Conservation (phyloP, 2,888 invertebrate genomes). For the Stictocephala bisonia region DNA sequence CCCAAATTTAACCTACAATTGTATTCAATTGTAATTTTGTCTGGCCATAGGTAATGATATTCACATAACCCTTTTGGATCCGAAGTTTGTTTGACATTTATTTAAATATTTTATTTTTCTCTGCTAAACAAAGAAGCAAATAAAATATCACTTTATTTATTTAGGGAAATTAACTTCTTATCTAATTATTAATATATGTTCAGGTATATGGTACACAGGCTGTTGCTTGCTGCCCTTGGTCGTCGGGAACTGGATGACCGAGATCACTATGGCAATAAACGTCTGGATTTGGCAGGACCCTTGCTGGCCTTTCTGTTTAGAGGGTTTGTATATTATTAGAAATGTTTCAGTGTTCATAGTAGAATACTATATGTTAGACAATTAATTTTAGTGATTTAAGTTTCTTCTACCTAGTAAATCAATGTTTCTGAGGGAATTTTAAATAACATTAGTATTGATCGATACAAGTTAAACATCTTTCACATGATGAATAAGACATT, state of each 20-base stretch:
- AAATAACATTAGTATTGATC: not conserved
- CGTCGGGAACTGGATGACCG: conserved; percentile 98
- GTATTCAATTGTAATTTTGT: too few species aligned
- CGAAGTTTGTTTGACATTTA: too few species aligned
- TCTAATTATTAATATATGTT: conserved; percentile 39
- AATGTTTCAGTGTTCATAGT: too few species aligned
- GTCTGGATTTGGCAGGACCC: conserved; percentile 97
- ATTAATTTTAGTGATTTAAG: too few species aligned
- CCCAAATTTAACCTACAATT: too few species aligned
- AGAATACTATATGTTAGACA: too few species aligned
- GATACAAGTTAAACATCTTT: not conserved
- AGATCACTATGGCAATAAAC: conserved; percentile 99
- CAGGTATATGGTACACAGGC: conserved; percentile 96
- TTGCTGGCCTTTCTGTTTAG: conserved; percentile 96
- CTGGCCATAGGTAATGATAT: too few species aligned
- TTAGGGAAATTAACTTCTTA: conserved; percentile 45
- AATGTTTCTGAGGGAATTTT: too few species aligned
- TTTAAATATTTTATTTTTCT: too few species aligned
- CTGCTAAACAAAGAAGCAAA: too few species aligned
- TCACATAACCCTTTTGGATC: too few species aligned
- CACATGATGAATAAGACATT: not conserved
- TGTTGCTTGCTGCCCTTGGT: conserved; percentile 92
- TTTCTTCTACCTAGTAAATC: too few species aligned
- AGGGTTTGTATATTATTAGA: conserved; percentile 74
- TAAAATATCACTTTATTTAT: not conserved